Base-by-base conservation (phyloP, 1,140 invertebrate species). In the Drosophila burlai region DNA sequence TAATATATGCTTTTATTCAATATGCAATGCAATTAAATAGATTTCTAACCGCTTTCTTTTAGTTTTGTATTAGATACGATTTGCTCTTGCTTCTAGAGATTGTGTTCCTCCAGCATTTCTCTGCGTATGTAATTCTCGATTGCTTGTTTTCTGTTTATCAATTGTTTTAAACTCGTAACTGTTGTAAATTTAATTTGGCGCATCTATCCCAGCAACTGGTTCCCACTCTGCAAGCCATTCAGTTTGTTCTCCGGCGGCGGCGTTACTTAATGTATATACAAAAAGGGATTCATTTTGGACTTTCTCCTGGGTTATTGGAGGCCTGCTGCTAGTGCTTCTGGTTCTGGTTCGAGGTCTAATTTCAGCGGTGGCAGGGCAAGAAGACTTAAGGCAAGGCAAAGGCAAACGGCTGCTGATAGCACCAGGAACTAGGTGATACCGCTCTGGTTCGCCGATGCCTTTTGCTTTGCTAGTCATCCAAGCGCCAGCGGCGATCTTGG, bases 1-100 rank as follows among this genome's bases (percentile, higher is more conserved):
- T 9, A 21, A 62, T 76, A 46, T 81, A 62, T 52, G 62, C 68
- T 59, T 43, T 75, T 62, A 63, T 63, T 60, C 40, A 74, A 78
- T 83, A 73, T 80, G 76, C 73, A 62, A 72, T 76, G 76, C 73
- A 59, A 72, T 76, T 76, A 45, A 81, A 68, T 82, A 64, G 54
- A 65, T 67, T 85, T 54, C 40, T 78, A 63, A 68, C 68, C 61
- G 50, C 61, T 85, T 73, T 73, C 54, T 58, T 55, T 62, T 63
- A 79, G 54, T 62, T 60, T 59, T 80, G 85, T 90, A 90, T 90
- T 90, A 90, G 73, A 90, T 90, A 90, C 85, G 75, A 82, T 69
- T 87, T 89, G 72, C 84, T 76, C 75, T 82, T 85, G 74, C 67
- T 80, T 68, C 43, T 76, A 83, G 31, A 50, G n/a, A 40, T 79